Base-by-base conservation (phyloP, 2,797 vertebrate genomes). In the Enteromius radiatus region DNA sequence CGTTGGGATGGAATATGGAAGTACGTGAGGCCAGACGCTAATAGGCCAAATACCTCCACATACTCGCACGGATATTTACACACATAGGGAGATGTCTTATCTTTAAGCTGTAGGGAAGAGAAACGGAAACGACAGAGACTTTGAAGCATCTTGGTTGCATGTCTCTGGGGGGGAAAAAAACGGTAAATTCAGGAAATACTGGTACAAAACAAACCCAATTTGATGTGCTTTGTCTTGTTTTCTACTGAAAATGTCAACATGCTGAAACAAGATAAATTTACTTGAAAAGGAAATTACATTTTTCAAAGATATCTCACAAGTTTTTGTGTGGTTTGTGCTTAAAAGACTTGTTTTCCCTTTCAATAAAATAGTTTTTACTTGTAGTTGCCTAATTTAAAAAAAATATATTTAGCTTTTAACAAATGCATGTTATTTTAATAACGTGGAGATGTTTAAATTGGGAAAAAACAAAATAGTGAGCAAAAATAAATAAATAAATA, bases 161-260 rank as follows among this genome's bases (percentile, higher is more conserved):
- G 79, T 91, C 90, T 91, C 81, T 0, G 84, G 91, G 91, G 91
- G 84, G 91, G 90, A 90, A 88, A 74, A 45, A 83, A 73, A 15
- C 85, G 76, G 80, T 84, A 41, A 91, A 28, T 88, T 88, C 88
- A 87, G 87, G 80, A 84, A 76, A 81, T 71, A 14, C 67, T 45
- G 68, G 17, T 36, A 41, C 54, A 56, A 84, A 84, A 89, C 41
- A 45, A 52, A 54, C 28, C 5, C 47, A 73, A 38, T 38, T 17
- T 74, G 71, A n/a, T 19, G 1, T 56, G 23, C 17, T 59, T 38
- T 41, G n/a, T 75, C 56, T 61, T 45, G 56, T 63, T 76, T 43
- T 59, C 21, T 64, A 45, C 5, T 47, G 19, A 7, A 77, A 63
- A 63, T 76, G 74, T 76, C 38, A 43, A 45, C 23, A 63, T 33